Evolutionary conservation across 1,140 invertebrate genomes (phyloP).

Genomic region (Latrodectus geometricus): DNA sequence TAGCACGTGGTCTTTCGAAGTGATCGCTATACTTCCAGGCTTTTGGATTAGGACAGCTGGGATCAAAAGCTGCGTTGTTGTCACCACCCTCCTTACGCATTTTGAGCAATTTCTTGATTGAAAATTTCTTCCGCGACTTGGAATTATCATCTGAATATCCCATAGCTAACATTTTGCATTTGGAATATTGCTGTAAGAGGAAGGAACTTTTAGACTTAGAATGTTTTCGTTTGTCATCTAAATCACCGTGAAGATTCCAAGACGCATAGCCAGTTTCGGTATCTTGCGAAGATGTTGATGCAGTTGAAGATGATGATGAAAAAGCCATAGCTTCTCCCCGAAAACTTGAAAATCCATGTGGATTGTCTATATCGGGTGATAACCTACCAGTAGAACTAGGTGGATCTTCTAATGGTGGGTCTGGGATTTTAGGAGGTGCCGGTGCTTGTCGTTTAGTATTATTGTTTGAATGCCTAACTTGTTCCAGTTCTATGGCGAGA

Average conservation of each 20-base stretch:
- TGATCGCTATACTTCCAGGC: conserved; percentile 58
- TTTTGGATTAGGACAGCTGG: conserved; percentile 49
- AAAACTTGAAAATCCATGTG: conserved; percentile 31
- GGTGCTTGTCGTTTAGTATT: conserved; percentile 57
- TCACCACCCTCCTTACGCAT: conserved; percentile 40
- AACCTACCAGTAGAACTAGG: conserved; percentile 25
- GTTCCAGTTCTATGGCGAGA: conserved; percentile 55
- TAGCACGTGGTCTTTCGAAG: conserved; percentile 50
- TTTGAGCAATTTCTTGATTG: conserved; percentile 55
- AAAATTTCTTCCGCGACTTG: conserved; percentile 50
- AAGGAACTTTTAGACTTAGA: conserved; percentile 55
- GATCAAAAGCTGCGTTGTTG: conserved; percentile 13
- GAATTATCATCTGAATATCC: conserved; percentile 48
- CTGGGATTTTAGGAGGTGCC: conserved; percentile 50
- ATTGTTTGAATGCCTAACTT: conserved; percentile 29
- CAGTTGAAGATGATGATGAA: conserved; percentile 54
- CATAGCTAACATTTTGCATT: conserved; percentile 58
- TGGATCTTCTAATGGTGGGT: conserved; percentile 50
- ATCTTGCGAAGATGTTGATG: conserved; percentile 56
- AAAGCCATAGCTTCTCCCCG: conserved; percentile 34
- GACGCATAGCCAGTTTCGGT: conserved; percentile 55
- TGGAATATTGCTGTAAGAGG: conserved; percentile 50
- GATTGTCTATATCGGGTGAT: conserved; percentile 19
- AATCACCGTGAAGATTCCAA: conserved; percentile 51
- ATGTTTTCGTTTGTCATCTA: conserved; percentile 32